Conservation (phyloP, 2,113 vertebrate genomes). For the Lepus timidus region DNA sequence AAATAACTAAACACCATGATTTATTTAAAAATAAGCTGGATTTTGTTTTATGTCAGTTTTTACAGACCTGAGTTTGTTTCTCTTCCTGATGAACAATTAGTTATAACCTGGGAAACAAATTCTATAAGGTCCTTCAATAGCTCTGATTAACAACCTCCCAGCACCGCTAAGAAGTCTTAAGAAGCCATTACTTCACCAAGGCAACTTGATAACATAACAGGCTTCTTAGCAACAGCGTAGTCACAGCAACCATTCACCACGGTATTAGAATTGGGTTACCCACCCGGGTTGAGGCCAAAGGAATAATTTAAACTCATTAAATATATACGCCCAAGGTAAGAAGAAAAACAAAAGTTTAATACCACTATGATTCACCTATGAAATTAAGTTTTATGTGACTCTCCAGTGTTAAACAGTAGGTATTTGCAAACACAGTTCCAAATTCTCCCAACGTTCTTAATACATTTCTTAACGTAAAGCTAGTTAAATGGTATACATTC, state of each 20-base stretch:
- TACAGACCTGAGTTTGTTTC: slow-evolving; percentile 36
- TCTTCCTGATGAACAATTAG: slow-evolving; percentile 65
- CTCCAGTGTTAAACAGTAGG: background rate
- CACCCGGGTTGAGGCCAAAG: background rate
- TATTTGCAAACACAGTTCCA: slow-evolving; percentile 54
- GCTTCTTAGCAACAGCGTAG: slow-evolving; percentile 80
- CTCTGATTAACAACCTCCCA: slow-evolving; percentile 59
- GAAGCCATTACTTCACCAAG: slow-evolving; percentile 66
- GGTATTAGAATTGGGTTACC: slow-evolving; percentile 71
- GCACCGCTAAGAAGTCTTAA: slow-evolving; percentile 13
- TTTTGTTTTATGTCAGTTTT: slow-evolving; percentile 33
- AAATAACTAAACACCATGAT: background rate
- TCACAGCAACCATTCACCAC: slow-evolving; percentile 77
- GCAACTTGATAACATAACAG: slow-evolving; percentile 68
- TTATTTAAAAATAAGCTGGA: slow-evolving; percentile 47
- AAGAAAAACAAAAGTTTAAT: slow-evolving; percentile 27
- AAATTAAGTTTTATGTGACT: slow-evolving; percentile 24
- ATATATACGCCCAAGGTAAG: slow-evolving; percentile 62
- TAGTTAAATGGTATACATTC: background rate
- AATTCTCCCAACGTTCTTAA: slow-evolving; percentile 25
- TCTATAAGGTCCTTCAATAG: slow-evolving; percentile 17
- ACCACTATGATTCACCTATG: background rate
- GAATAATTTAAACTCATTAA: slow-evolving; percentile 70
- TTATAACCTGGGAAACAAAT: slow-evolving; percentile 69
- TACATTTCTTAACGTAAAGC: background rate